Conservation (phyloP, 2,113 vertebrate genomes). For the Hystrix brachyura region DNA sequence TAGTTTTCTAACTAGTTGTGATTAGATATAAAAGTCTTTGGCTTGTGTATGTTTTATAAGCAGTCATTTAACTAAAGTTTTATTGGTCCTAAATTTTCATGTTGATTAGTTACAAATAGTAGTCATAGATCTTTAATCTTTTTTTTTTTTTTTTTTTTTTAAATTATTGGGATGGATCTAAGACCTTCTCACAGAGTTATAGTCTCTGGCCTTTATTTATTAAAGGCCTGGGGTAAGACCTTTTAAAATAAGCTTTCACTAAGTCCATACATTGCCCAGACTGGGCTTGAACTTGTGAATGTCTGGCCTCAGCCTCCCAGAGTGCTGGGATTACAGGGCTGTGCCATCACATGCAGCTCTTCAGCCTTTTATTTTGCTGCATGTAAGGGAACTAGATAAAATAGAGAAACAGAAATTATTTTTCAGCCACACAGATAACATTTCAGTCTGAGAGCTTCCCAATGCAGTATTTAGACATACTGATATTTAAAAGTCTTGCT, state of each 20-base stretch:
- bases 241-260: not conserved
- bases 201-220: too few relatives aligned
- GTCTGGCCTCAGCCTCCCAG: not conserved
- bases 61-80: not conserved
- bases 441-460: slow-evolving; percentile 24
- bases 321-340: not conserved
- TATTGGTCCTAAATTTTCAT: not conserved
- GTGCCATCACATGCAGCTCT: not conserved
- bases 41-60: not conserved
- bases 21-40: not conserved
- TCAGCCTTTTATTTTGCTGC: not conserved
- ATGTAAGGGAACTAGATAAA: not conserved
- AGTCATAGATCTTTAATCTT: not conserved
- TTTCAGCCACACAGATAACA: not conserved
- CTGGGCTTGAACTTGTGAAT: not conserved
- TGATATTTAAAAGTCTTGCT: not conserved
- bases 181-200: too few relatives aligned
- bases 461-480: not conserved
- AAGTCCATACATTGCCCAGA: not conserved
- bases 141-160: not conserved
- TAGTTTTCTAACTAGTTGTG: not conserved
- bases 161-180: too few relatives aligned
- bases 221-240: too few relatives aligned
- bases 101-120: slow-evolving; percentile 37
- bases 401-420: not conserved